phyloP scores from a whole-genome alignment of 2,113 vertebrate species.

The Cephalopterus ornatus region DNA sequence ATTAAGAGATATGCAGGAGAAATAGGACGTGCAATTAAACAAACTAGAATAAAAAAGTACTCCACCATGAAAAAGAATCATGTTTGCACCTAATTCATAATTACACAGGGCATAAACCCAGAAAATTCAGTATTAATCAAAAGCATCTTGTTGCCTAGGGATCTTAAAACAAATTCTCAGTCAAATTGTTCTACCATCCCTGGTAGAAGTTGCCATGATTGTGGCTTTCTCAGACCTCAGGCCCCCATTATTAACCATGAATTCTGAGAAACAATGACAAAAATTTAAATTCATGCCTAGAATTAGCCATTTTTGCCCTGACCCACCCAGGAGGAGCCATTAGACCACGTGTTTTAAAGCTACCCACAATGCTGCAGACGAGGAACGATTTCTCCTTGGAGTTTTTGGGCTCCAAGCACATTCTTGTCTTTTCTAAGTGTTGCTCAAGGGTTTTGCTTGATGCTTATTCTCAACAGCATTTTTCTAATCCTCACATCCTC shows the following conservation, averaged over 20 bases:
- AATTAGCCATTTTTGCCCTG: neutral
- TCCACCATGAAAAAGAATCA: neutral
- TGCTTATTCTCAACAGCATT: neutral
- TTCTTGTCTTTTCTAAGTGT: neutral
- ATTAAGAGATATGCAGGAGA: neutral
- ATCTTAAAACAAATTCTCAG: neutral
- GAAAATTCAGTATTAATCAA: neutral
- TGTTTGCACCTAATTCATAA: neutral
- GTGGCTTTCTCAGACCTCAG: neutral
- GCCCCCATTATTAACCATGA: neutral
- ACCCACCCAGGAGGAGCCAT: neutral
- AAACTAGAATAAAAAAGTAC: neutral
- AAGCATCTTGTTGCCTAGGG: neutral
- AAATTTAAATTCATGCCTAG: neutral
- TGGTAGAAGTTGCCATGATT: neutral
- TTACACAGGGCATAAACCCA: neutral
- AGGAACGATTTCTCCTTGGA: neutral
- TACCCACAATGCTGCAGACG: neutral
- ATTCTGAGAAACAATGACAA: neutral
- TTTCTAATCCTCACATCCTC: neutral
- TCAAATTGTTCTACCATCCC: neutral
- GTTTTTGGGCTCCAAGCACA: neutral
- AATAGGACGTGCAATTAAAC: neutral
- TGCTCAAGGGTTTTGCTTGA: neutral
- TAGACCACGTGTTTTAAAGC: rapidly evolving